A percentile compares a stretch with the other conserved stretches of the same genome.
Evolutionary conservation across 2,888 invertebrate species (phyloP).

Genomic region (Apamea anceps): DNA sequence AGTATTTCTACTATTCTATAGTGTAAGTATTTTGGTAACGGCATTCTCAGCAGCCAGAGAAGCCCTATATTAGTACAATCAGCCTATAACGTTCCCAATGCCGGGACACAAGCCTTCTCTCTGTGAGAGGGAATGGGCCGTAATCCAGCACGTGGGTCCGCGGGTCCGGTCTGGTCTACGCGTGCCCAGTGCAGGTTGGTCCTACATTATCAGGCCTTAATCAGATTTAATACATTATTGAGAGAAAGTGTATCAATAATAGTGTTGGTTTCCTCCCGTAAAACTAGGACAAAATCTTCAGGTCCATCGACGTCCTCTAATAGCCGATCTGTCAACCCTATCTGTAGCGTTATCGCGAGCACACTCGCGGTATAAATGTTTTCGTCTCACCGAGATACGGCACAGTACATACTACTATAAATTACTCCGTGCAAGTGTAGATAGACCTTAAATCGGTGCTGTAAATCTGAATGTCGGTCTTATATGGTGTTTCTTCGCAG

Average conservation of each 20-base stretch:
- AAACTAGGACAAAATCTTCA: background rate
- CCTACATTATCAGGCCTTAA: background rate
- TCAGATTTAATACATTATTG: background rate
- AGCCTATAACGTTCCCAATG: too few relatives aligned
- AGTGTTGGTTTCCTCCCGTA: background rate
- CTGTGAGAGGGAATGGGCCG: too few relatives aligned
- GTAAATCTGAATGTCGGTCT: constrained; percentile 70
- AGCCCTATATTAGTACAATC: background rate
- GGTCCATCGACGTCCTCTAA: constrained; percentile 22
- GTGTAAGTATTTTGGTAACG: background rate
- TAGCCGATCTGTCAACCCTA: constrained; percentile 53
- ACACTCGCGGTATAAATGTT: constrained; percentile 60
- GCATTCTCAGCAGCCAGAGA: background rate
- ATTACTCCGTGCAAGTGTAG: constrained; percentile 65
- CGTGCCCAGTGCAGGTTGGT: too few relatives aligned
- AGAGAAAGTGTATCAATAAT: background rate
- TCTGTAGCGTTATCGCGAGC: constrained; percentile 47
- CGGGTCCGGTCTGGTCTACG: too few relatives aligned
- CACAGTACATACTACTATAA: constrained; percentile 57
- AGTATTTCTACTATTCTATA: background rate
- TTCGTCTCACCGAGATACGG: constrained; percentile 57
- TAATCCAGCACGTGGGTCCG: too few relatives aligned
- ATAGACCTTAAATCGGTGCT: constrained; percentile 69
- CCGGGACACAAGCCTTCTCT: too few relatives aligned
- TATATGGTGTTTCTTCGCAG: constrained; percentile 63